Evolutionary conservation across 2,113 vertebrate genomes (phyloP), one percentile per base, ranked within the genome.

Genomic region (Nothobranchius furzeri): DNA sequence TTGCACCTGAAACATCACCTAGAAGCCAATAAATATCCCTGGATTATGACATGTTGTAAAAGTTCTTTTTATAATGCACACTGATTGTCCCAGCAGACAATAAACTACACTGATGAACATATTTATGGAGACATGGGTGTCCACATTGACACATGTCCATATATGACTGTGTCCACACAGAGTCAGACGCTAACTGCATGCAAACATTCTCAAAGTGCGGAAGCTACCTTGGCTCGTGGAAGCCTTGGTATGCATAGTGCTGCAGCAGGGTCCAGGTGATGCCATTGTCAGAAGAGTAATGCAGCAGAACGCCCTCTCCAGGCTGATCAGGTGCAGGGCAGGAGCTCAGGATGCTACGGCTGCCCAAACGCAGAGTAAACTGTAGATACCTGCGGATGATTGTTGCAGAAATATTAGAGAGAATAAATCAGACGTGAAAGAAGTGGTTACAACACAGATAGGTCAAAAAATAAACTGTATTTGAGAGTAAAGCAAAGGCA

Each of bases 181-280:
- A 49, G 11, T 56, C 25, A 65, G 2, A 30, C 2, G 30, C 55
- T 24, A 17, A 15, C 9, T 8, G 15, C 43, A 66, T 30, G 63
- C 45, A 53, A 7, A 30, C 40, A 70, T 53, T 11, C 43, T 6
- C n/a, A 30, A 37, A 52, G 57, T n/a, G 62, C 7, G 45, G 8
- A 48, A 43, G 25, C 7, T 92, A 98, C 96, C 96, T 95, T 85
- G 98, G 98, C 76, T 99, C 97, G 0, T 99, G 97, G 89, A 98
- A 99, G 79, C 93, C 96, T 85, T 96, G 94, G 60, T 97, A 97
- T 14, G 95, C 94, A 37, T 97, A 99, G 88, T 99, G 97, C 49
- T 96, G 95, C 88, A 99, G 82, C 1, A 99, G 92, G 24, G 95
- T 98, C 98, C 98, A 99, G 64, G 96, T 99, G 63, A 99, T 96